Conservation (phyloP, 2,113 vertebrate genomes). For the Campylomormyrus tamandua region DNA sequence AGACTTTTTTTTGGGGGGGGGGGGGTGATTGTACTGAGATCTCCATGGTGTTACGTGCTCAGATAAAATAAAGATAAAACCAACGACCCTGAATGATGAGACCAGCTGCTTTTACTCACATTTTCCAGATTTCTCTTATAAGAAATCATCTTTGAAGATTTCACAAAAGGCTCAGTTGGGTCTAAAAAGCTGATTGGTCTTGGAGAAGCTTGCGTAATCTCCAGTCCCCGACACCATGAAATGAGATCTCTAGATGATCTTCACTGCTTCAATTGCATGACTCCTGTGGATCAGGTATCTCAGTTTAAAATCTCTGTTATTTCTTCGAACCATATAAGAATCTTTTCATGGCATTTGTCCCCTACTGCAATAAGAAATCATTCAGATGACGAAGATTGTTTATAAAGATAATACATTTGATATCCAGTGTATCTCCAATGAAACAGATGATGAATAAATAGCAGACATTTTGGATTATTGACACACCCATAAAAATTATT, state of each 20-base stretch:
- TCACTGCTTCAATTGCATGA: not conserved
- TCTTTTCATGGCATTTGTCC: not conserved
- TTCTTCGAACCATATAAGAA: not conserved
- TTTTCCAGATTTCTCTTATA: not conserved
- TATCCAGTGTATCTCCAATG: not conserved
- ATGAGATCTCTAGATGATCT: slow-evolving; percentile 1
- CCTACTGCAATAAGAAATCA: not conserved
- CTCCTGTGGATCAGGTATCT: not conserved
- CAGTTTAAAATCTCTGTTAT: not conserved
- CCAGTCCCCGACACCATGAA: not conserved
- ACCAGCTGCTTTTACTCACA: not conserved
- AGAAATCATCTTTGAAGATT: not conserved
- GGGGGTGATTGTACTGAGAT: not conserved
- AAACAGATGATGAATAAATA: not conserved
- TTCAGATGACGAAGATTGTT: not conserved
- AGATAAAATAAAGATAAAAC: not conserved
- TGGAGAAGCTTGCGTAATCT: not conserved
- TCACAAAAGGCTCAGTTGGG: not conserved
- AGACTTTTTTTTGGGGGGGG: not conserved
- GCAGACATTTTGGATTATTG: not conserved
- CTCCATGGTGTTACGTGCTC: not conserved
- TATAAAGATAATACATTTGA: not conserved
- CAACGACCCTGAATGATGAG: not conserved
- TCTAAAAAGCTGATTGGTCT: not conserved
- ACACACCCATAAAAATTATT: not conserved